Conservation (phyloP, 2,113 vertebrate genomes). For the Cololabis saira region DNA sequence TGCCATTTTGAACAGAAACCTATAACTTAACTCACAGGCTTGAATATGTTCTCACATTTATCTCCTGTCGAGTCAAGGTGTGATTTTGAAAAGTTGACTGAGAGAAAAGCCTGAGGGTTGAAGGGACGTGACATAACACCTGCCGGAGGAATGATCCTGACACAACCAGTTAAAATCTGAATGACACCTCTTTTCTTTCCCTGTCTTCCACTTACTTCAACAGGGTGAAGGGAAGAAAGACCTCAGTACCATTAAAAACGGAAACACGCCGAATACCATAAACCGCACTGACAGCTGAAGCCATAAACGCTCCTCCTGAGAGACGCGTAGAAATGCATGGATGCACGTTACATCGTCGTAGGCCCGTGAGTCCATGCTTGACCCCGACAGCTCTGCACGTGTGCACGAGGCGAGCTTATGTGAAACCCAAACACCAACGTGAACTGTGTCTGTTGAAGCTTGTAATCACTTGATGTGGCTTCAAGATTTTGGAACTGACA, state of each 20-base stretch:
- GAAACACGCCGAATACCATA: constrained; percentile 17
- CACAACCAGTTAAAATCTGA: constrained; percentile 22
- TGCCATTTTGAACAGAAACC: too few relatives aligned
- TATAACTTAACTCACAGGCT: too few relatives aligned
- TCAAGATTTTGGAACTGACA: neutral
- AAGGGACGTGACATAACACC: neutral
- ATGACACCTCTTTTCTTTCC: neutral
- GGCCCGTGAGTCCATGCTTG: constrained; percentile 10
- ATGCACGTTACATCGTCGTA: constrained; percentile 15
- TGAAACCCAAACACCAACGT: constrained; percentile 17
- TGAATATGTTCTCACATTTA: too few relatives aligned
- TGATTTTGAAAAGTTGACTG: too few relatives aligned
- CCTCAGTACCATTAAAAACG: neutral
- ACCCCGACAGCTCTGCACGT: constrained; percentile 8
- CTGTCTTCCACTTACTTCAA: neutral
- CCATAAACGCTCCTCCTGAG: constrained; percentile 2
- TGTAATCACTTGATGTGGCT: constrained; percentile 1
- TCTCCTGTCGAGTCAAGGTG: too few relatives aligned
- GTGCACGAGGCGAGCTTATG: constrained; percentile 44
- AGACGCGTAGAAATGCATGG: constrained; percentile 6
- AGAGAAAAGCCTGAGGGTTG: too few relatives aligned
- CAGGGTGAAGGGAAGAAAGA: constrained; percentile 1
- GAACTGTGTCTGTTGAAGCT: neutral
- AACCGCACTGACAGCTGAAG: constrained; percentile 2
- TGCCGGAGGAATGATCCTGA: neutral